Base-by-base conservation (phyloP, 2,113 vertebrate genomes). In the pig (Sus scrofa) region DNA sequence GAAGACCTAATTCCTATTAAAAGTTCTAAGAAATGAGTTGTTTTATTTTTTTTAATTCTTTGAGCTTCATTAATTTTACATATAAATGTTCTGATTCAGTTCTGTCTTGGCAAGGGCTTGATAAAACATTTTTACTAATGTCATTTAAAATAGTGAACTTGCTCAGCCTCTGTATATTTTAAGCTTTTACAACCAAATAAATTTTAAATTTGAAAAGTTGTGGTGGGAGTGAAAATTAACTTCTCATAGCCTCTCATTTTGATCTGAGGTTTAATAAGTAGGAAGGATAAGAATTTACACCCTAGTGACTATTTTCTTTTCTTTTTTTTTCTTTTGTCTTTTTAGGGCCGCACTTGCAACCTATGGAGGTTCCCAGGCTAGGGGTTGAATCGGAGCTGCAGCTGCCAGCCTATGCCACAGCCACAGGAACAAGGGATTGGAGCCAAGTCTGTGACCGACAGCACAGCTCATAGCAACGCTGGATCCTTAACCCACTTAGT, bases 81-180 rank as follows among this genome's bases (percentile, higher is more conserved):
- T 71, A 9, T 89, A 63, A 95, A 77, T 71, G 19, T 65, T 74
- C 50, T 90, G 20, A 86, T 56, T 97, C 56, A 68, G 58, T 86
- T 91, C 68, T 94, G 32, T 14, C 30, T 84, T 77, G 34, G 56
- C 11, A 82, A 88, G 39, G 22, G 3, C 32, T 86, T 89, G 32
- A 62, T 89, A 83, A 74, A 62, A 13, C 20, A 91, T 78, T 91
- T 93, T 75, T 79, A 93, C 84, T 97, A 74, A 30, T n/a, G 44
- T 63, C 58, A 87, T 54, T 94, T 81, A 86, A 96, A 86, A 56
- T n/a, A 68, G 30, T 74, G 30, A 92, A 77, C 39, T 54, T 81
- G 14, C 20, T 96, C 27, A 60, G 75, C 30, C 54, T 19, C 15
- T 88, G 12, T 83, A 8, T 86, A 62, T 75, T 95, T 95, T 83